Evolutionary conservation across 2,113 vertebrate genomes (phyloP).

Genomic region (Spizaetus ornatus): DNA sequence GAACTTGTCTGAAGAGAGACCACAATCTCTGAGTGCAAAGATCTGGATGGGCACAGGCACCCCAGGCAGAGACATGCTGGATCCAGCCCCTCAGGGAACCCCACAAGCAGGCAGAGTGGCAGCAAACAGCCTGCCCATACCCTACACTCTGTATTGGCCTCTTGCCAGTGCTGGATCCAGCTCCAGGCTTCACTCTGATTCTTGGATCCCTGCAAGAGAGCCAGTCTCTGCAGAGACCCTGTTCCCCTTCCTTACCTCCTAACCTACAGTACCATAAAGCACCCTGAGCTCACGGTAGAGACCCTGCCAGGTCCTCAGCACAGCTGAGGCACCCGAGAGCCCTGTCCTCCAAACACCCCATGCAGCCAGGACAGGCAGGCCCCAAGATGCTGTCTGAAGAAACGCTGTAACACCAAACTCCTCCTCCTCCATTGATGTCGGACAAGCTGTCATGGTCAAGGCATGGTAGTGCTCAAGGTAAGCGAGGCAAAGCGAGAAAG

Average conservation of each 20-base stretch:
- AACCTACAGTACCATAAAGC: background rate
- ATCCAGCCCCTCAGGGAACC: background rate
- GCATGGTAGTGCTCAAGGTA: background rate
- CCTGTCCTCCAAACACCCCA: background rate
- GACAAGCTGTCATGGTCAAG: rapidly evolving
- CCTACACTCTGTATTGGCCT: background rate
- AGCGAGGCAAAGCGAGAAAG: background rate
- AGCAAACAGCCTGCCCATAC: background rate
- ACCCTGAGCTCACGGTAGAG: background rate
- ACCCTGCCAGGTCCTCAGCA: background rate
- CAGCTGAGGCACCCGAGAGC: rapidly evolving
- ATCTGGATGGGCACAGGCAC: background rate
- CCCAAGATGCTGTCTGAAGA: rapidly evolving
- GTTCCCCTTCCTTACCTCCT: background rate
- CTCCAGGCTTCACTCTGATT: background rate
- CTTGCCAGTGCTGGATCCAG: background rate
- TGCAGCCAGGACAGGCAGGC: background rate
- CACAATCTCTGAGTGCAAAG: background rate
- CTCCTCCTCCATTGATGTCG: rapidly evolving
- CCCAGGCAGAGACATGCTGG: background rate
- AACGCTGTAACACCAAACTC: background rate
- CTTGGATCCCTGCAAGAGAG: background rate
- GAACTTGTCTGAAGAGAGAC: background rate
- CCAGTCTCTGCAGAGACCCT: background rate
- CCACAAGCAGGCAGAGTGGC: background rate